Evolutionary conservation across 2,797 vertebrate genomes (phyloP), one percentile per base, ranked within the genome.

Genomic region (Premnoplex brunnescens): DNA sequence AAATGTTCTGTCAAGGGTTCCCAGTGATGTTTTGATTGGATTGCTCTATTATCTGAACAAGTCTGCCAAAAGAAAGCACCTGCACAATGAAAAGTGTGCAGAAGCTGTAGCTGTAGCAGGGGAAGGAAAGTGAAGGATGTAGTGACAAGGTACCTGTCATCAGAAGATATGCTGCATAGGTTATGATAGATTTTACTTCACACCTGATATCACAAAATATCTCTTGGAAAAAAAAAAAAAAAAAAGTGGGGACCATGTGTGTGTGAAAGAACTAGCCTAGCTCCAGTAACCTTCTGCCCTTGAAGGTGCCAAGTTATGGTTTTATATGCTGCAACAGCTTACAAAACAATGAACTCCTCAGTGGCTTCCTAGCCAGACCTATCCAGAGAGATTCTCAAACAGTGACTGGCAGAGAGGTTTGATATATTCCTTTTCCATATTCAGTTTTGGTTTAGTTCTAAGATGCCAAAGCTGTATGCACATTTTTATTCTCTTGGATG

Each of bases 1-100:
- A 97, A 97, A 96, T 97, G 97, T 97, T 97, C 95, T 96, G 96
- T 96, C 97, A 96, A 85, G 88, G 92, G 82, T 96, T 96, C 84
- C 95, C 76, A 62, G 89, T 96, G 96, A 95, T 95, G 87, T 95
- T 98, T 97, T 96, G 96, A 96, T 97, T 96, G 93, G 97, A 97
- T 97, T 96, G 96, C 95, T 98, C 94, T 96, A 91, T 97, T 97
- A 97, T 95, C 95, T 97, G 96, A 91, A 75, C 34, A 93, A 52
- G 90, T 89, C 94, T 97, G 97, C 97, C 97, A 97, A 97, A 97
- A 95, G 92, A 89, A 90, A 94, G 93, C 96, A 97, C 96, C 97
- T 97, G 96, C 83, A 85, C 94, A 71, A 68, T 89, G 80, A 96
- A 95, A 82, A 91, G 93, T 82, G 54, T 78, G 56, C 54, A 75